phyloP scores from a whole-genome alignment of 37 sponge, comb jelly and placozoan genomes.

The Cliona cf. orientalis region DNA sequence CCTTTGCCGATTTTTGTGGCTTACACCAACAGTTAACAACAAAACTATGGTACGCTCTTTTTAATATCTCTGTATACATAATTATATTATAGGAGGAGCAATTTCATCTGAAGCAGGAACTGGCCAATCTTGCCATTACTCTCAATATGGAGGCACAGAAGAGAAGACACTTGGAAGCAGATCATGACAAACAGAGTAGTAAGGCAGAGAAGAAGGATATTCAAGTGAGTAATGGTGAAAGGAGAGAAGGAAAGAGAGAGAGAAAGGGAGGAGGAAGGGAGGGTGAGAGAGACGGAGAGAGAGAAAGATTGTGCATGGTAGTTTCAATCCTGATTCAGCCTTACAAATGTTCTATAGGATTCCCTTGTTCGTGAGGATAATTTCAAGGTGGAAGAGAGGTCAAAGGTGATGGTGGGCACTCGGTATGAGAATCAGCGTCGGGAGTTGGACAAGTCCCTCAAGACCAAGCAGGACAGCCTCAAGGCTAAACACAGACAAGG shows the following conservation, averaged over 20 bases:
- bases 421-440: slow-evolving; percentile 28
- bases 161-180: slow-evolving; percentile 19
- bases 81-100: slow-evolving; percentile 84
- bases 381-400: slow-evolving; percentile 37
- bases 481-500: slow-evolving; percentile 37
- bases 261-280: too few relatives aligned
- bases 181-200: not conserved
- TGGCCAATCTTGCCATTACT: slow-evolving; percentile 72
- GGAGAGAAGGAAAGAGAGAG: not conserved
- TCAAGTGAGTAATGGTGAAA: not conserved
- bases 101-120: slow-evolving; percentile 58
- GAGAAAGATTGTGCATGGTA: too few relatives aligned
- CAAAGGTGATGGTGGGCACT: slow-evolving; percentile 11
- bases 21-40: too few relatives aligned
- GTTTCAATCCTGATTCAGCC: too few relatives aligned
- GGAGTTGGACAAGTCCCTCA: slow-evolving; percentile 20
- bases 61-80: too few relatives aligned
- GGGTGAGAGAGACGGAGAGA: too few relatives aligned
- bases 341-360: slow-evolving; percentile 2
- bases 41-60: too few relatives aligned
- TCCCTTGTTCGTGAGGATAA: not conserved
- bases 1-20: too few relatives aligned
- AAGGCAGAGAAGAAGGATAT: slow-evolving; percentile 1
- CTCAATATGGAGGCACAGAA: slow-evolving; percentile 88
- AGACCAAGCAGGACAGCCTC: slow-evolving; percentile 7